phyloP scores from a whole-genome alignment of 1,140 invertebrate genomes.

The Pollicipes pollicipes region DNA sequence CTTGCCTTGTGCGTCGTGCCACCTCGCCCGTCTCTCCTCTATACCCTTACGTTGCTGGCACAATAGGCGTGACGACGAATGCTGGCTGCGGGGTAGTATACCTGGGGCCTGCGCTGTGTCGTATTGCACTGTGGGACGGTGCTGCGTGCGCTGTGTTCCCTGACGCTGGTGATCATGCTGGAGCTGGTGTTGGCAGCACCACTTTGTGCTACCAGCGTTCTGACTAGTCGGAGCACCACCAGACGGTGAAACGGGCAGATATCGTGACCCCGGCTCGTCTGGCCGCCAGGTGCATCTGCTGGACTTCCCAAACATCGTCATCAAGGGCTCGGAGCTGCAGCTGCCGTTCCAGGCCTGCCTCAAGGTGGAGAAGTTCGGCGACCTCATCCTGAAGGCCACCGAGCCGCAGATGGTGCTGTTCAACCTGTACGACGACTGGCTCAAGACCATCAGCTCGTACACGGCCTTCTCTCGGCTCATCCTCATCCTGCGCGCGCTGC shows the following conservation, averaged over 20 bases:
- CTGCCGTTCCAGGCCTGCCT: slow-evolving; percentile 97
- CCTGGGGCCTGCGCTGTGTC: no score
- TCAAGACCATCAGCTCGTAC: slow-evolving; percentile 90
- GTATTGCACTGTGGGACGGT: no score
- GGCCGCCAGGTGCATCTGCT: slow-evolving; percentile 91
- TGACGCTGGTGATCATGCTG: no score
- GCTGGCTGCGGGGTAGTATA: no score
- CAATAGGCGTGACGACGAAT: no score
- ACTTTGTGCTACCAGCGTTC: slow-evolving; percentile 69
- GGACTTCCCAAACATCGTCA: slow-evolving; percentile 99
- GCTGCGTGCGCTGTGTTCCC: no score
- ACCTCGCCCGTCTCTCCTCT: no score
- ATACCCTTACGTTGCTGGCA: no score
- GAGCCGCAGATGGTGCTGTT: slow-evolving; percentile 99
- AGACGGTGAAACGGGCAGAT: slow-evolving; percentile 96
- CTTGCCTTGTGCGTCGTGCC: no score
- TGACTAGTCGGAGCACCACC: slow-evolving; percentile 98
- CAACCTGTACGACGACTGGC: slow-evolving; percentile 98
- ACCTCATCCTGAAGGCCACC: slow-evolving; percentile 95
- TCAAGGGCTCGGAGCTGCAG: slow-evolving; percentile 97
- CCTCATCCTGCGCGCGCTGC: slow-evolving; percentile 84
- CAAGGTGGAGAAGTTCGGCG: slow-evolving; percentile 98
- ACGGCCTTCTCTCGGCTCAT: slow-evolving; percentile 95
- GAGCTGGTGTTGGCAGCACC: not conserved
- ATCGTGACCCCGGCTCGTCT: slow-evolving; percentile 99